Conservation (phyloP, 2,113 vertebrate species). For the Forbesichthys agassizii region DNA sequence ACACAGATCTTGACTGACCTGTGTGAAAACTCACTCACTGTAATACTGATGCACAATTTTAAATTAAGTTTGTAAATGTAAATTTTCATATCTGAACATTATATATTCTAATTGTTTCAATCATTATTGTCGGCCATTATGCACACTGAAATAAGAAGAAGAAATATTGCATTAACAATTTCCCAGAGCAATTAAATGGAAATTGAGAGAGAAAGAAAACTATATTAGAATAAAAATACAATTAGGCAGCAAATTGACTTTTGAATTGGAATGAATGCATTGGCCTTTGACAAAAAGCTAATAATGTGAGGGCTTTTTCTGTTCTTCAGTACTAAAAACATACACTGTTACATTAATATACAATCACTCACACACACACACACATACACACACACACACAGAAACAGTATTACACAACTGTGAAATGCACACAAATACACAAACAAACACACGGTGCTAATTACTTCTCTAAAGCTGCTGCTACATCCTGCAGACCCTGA, state of each 20-base stretch:
- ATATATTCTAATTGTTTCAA: not conserved
- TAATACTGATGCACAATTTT: not conserved
- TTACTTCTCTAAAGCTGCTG: slow-evolving; percentile 96
- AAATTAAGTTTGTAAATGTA: not conserved
- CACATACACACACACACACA: not conserved
- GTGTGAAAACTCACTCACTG: too few relatives aligned
- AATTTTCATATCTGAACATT: too few relatives aligned
- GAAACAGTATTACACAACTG: not conserved
- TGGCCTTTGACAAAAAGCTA: not conserved
- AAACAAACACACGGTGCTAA: slow-evolving; percentile 34
- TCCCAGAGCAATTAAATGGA: too few relatives aligned
- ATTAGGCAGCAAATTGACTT: too few relatives aligned
- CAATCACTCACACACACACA: not conserved
- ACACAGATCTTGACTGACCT: too few relatives aligned
- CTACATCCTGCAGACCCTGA: slow-evolving; percentile 96
- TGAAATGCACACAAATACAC: not conserved
- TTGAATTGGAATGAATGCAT: not conserved
- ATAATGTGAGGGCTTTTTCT: not conserved
- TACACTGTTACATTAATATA: not conserved
- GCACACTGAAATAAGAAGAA: not conserved
- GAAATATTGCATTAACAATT: too few relatives aligned
- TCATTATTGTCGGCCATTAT: not conserved
- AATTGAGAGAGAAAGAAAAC: too few relatives aligned
- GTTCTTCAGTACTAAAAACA: not conserved
- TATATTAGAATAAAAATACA: too few relatives aligned